A percentile compares a stretch with the other conserved stretches of the same genome.
These are phyloP conservation scores for Muntiacus muntjak DNA, from an alignment of 2,113 vertebrate genomes.

Conservation along the genomic window DNA sequence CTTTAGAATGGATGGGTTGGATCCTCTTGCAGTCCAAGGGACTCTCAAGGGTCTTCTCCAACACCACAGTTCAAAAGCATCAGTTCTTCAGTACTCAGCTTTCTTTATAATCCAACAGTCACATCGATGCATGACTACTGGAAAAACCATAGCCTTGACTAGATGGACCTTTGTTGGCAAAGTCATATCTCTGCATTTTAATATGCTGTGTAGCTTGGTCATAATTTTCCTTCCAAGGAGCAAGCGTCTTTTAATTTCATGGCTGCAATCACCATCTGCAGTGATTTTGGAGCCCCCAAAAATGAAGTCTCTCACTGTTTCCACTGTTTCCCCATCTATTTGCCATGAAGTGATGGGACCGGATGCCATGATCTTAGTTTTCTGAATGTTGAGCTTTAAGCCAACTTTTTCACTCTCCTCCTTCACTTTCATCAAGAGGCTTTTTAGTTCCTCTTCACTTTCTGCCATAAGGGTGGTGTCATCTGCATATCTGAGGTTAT, in stretches of 20 bases:
- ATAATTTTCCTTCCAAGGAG: not conserved
- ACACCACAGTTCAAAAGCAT: not conserved
- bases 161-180: not conserved
- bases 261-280: not conserved
- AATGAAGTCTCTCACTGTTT: not conserved
- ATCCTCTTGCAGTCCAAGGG: not conserved
- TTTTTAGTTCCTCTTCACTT: not conserved
- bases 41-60: not conserved
- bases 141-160: not conserved
- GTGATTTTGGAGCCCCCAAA: not conserved
- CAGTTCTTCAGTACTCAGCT: rapidly evolving
- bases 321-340: not conserved
- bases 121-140: not conserved
- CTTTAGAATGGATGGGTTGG: not conserved
- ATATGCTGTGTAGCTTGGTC: not conserved
- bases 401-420: not conserved
- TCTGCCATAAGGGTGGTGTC: not conserved
- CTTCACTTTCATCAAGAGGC: not conserved
- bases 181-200: not conserved
- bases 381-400: not conserved
- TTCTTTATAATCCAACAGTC: not conserved
- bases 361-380: not conserved
- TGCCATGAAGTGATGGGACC: not conserved
- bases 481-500: not conserved
- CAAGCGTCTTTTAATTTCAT: not conserved